These are phyloP conservation scores for Glareola pratincola DNA, from an alignment of 2,113 vertebrate species.

Conservation along the genomic window DNA sequence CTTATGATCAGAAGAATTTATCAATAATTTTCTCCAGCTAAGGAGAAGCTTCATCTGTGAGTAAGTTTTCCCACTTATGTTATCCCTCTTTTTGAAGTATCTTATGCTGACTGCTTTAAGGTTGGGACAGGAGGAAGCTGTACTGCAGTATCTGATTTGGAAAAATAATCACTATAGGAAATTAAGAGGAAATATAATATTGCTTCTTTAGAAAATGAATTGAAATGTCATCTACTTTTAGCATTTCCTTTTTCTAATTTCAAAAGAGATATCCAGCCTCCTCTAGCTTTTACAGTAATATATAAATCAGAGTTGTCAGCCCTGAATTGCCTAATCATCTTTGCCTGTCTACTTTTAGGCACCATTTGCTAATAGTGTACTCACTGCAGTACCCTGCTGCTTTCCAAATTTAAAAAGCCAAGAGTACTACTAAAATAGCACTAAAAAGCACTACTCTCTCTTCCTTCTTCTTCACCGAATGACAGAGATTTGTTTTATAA, in stretches of 20 bases:
- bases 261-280: not conserved
- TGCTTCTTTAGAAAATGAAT: not conserved
- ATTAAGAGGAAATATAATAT: not conserved
- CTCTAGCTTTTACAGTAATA: not conserved
- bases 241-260: not conserved
- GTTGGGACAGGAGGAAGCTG: not conserved
- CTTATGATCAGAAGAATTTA: not conserved
- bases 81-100: not conserved
- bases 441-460: not conserved
- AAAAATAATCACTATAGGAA: not conserved
- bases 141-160: not conserved
- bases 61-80: not conserved
- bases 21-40: not conserved
- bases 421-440: not conserved
- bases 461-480: not conserved
- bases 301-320: not conserved
- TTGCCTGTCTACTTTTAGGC: not conserved
- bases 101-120: not conserved
- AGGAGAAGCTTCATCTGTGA: not conserved
- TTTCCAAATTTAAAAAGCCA: constrained; percentile 30
- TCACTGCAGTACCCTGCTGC: not conserved
- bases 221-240: not conserved
- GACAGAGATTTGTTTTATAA: not conserved
- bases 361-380: not conserved
- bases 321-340: not conserved